Evolutionary conservation across 2,888 invertebrate species (phyloP), one percentile per base, ranked within the genome.

Genomic region (Anarsia innoxiella): DNA sequence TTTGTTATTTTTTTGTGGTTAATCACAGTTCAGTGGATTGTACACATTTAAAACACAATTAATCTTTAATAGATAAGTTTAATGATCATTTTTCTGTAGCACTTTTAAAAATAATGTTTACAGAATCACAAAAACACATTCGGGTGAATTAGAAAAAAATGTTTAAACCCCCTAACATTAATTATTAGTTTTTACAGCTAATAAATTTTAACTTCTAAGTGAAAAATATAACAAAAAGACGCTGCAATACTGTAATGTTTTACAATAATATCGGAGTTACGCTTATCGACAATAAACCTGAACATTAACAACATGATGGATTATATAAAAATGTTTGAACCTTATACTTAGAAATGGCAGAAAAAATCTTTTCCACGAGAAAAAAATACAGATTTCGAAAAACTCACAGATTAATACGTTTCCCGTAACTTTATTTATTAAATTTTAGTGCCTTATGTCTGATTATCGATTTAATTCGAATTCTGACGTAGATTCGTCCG

Each of bases 21-120:
- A n/a, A n/a, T n/a, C n/a, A n/a, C n/a, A n/a, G n/a, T n/a, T n/a
- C n/a, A n/a, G n/a, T n/a, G n/a, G n/a, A n/a, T n/a, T n/a, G n/a
- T n/a, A n/a, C n/a, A n/a, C n/a, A n/a, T n/a, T n/a, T 53, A 41
- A 30, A 44, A 11, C 5, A 5, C 25, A n/a, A 3, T 26, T 40
- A 45, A 42, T 52, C 49, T 68, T 73, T 73, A 78, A 74, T 79
- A 78, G 75, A 70, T 80, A 78, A 72, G 74, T 77, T 80, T 82
- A 79, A 83, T 83, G 72, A 79, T 79, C 76, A 76, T 79, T 75
- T 72, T 66, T 73, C 70, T 72, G 74, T 71, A 75, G 76, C 77
- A 77, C 60, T 72, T 79, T 76, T 55, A 66, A 74, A 76, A 77
- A 71, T 74, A 71, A 74, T 68, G 68, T 76, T 70, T 63, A 82